Evolutionary conservation across 2,797 vertebrate species (phyloP).

Genomic region (Enteromius fasciolatus): DNA sequence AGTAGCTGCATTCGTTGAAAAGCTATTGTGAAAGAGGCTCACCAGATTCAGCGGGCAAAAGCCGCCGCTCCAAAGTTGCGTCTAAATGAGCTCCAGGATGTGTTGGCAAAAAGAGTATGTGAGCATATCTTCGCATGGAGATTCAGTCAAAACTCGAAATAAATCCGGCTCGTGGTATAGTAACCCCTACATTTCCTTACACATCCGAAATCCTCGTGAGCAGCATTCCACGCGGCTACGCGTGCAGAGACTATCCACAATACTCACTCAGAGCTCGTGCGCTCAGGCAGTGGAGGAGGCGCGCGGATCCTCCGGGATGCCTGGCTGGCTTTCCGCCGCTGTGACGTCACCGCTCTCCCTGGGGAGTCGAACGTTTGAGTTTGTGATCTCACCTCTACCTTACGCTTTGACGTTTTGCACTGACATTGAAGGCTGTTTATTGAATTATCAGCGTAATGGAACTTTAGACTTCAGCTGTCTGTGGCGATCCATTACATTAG

Average conservation of each 20-base stretch:
- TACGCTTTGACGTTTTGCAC: conserved; percentile 22
- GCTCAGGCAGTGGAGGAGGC: conserved; percentile 58
- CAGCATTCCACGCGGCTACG: conserved; percentile 59
- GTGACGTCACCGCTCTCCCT: conserved; percentile 62
- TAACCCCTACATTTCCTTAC: conserved; percentile 49
- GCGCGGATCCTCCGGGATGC: conserved; percentile 65
- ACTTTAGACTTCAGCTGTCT: conserved; percentile 12
- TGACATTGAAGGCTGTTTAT: conserved; percentile 25
- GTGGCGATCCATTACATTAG: conserved; percentile 28
- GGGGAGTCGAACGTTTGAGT: conserved; percentile 35
- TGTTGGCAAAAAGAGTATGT: conserved; percentile 54
- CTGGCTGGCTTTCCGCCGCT: conserved; percentile 55
- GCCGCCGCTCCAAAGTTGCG: conserved; percentile 72
- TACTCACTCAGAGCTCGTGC: conserved; percentile 56
- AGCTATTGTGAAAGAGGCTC: conserved; percentile 68
- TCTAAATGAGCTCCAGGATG: conserved; percentile 71
- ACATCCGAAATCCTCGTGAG: conserved; percentile 57
- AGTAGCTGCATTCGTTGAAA: conserved; percentile 14
- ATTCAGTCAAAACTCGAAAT: conserved; percentile 50
- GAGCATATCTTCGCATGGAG: conserved; percentile 62
- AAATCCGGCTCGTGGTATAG: conserved; percentile 53
- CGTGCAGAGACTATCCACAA: conserved; percentile 53
- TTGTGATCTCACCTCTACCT: conserved; percentile 32
- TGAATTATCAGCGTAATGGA: conserved; percentile 38
- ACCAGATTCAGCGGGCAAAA: conserved; percentile 80